A percentile compares a stretch with the other conserved stretches of the same genome.
These are phyloP conservation scores for Isoperla grammatica DNA, from an alignment of 2,888 invertebrate genomes.

Conservation along the genomic window DNA sequence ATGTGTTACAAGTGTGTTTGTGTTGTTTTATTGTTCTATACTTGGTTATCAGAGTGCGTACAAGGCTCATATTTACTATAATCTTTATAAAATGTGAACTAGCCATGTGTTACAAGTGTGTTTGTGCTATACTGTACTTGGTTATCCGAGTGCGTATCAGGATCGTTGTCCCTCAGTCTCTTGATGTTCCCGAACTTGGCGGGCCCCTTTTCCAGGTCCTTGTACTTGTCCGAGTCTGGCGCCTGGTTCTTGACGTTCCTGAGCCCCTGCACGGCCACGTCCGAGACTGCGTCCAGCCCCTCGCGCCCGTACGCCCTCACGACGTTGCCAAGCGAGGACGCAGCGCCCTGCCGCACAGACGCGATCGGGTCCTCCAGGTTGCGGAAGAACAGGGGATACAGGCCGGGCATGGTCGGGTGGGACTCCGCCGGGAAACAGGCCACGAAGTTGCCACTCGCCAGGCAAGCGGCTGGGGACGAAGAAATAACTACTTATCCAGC, in stretches of 20 bases:
- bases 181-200: constrained; percentile 46
- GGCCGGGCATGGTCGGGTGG: constrained; percentile 39
- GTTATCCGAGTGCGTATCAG: constrained; percentile 44
- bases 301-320: constrained; percentile 42
- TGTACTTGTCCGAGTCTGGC: constrained; percentile 42
- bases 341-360: constrained; percentile 52
- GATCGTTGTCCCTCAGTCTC: constrained; percentile 45
- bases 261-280: constrained; percentile 43
- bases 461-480: constrained; percentile 45
- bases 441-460: constrained; percentile 51
- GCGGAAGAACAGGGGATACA: constrained; percentile 45
- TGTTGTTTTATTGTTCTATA: too few species aligned
- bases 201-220: constrained; percentile 40
- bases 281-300: constrained; percentile 39
- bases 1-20: too few species aligned
- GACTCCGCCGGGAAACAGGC: constrained; percentile 47
- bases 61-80: too few species aligned
- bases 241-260: constrained; percentile 44
- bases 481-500: too few species aligned
- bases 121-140: constrained; percentile 35
- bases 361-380: constrained; percentile 48
- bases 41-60: too few species aligned
- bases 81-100: too few species aligned
- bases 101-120: too few species aligned
- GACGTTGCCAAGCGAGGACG: constrained; percentile 45